These are phyloP conservation scores for Eubasilissa regina DNA, from an alignment of 1,140 invertebrate species.

Conservation along the genomic window DNA sequence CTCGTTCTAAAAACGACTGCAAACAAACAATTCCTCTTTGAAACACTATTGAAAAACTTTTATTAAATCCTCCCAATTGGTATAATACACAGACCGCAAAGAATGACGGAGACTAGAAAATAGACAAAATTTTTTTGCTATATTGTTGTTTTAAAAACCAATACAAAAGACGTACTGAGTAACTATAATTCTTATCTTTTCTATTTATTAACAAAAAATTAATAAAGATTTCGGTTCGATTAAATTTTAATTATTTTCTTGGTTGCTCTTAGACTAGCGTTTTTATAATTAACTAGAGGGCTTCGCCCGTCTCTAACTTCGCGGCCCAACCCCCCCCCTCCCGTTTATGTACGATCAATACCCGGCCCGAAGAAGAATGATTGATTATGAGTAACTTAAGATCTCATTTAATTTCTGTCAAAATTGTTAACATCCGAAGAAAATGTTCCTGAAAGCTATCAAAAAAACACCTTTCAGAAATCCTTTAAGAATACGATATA, in stretches of 20 bases:
- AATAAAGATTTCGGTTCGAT: neutral
- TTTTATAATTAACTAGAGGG: neutral
- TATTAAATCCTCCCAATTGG: neutral
- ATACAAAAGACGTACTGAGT: constrained; percentile 51
- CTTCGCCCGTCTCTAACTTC: no score
- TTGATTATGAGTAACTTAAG: no score
- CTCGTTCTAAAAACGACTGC: constrained; percentile 10
- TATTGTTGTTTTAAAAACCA: neutral
- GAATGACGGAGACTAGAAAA: constrained; percentile 2
- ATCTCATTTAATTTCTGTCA: no score
- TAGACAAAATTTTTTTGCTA: constrained; percentile 3
- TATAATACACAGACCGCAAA: neutral
- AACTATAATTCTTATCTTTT: constrained; percentile 22
- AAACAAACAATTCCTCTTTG: constrained; percentile 34
- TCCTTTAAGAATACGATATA: no score
- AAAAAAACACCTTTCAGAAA: no score
- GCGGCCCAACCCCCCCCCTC: no score
- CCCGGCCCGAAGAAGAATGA: no score
- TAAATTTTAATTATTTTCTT: constrained; percentile 22
- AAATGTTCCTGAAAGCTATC: no score
- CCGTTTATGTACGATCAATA: no score
- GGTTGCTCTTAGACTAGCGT: constrained; percentile 59
- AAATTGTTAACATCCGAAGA: no score
- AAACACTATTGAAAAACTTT: constrained; percentile 26
- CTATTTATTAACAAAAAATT: neutral